phyloP scores from a whole-genome alignment of 1,140 invertebrate species.

The Coptotermes formosanus region DNA sequence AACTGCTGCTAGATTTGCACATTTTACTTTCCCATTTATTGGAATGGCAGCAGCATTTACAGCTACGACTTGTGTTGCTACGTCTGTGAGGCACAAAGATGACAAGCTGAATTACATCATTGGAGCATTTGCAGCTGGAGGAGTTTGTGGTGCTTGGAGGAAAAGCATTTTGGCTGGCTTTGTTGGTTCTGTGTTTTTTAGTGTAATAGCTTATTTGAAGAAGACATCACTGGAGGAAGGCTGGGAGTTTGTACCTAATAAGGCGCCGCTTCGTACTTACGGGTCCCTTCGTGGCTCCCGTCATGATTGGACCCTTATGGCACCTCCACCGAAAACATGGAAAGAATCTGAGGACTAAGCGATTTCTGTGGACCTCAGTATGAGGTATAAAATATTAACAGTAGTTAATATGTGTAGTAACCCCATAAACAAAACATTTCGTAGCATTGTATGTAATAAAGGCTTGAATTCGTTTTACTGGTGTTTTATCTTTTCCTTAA shows the following conservation, averaged over 20 bases:
- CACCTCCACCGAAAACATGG: constrained; percentile 27
- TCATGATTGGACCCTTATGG: constrained; percentile 24
- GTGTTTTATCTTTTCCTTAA: no score
- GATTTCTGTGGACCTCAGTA: no score
- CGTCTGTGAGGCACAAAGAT: constrained; percentile 62
- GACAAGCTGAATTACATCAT: constrained; percentile 53
- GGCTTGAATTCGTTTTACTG: no score
- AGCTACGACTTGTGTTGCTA: constrained; percentile 55
- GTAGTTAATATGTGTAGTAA: no score
- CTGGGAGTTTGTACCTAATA: constrained; percentile 49
- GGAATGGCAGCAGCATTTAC: constrained; percentile 64
- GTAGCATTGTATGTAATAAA: no score
- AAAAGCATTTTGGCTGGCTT: constrained; percentile 43
- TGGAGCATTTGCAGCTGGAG: constrained; percentile 57
- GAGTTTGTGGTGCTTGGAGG: constrained; percentile 56
- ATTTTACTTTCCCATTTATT: constrained; percentile 57
- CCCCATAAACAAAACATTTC: no score
- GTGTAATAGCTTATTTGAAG: constrained; percentile 54
- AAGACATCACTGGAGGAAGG: constrained; percentile 55
- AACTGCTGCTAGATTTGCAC: constrained; percentile 51
- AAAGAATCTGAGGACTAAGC: neutral
- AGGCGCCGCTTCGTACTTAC: neutral
- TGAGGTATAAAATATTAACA: no score
- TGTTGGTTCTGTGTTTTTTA: constrained; percentile 43
- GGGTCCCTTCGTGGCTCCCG: neutral